These are phyloP conservation scores for Neolamprologus kungweensis DNA, from an alignment of 2,113 vertebrate species.

Conservation along the genomic window DNA sequence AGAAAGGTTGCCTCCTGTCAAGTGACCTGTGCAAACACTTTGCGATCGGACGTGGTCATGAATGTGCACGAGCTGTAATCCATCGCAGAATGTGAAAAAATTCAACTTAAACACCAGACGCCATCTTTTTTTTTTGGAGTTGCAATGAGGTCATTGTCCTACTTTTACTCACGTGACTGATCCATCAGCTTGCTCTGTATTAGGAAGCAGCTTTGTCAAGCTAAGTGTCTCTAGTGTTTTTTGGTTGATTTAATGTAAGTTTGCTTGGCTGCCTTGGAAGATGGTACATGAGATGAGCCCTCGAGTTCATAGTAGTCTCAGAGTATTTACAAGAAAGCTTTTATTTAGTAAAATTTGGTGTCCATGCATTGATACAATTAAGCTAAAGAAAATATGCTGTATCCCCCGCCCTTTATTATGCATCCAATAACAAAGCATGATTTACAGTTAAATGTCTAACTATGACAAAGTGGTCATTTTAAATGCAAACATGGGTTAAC, in stretches of 20 bases:
- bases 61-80: neutral
- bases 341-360: neutral
- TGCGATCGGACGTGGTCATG: too few species aligned
- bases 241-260: neutral
- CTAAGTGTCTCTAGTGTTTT: neutral
- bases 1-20: neutral
- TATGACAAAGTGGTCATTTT: neutral
- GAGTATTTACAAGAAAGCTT: rapidly evolving
- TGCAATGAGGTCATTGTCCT: neutral
- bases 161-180: rapidly evolving
- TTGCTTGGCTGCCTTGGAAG: neutral
- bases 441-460: neutral
- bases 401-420: neutral
- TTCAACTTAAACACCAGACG: neutral
- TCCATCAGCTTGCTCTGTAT: neutral
- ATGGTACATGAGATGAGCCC: neutral
- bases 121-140: neutral
- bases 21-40: too few species aligned
- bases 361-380: neutral
- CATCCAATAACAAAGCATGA: neutral
- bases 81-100: neutral
- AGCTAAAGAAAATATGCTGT: neutral
- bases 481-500: slow-evolving; percentile 9
- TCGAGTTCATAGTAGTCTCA: neutral
- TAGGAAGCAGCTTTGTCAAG: neutral